Evolutionary conservation across 2,888 invertebrate species (phyloP).

Genomic region (Heliconius hortense): DNA sequence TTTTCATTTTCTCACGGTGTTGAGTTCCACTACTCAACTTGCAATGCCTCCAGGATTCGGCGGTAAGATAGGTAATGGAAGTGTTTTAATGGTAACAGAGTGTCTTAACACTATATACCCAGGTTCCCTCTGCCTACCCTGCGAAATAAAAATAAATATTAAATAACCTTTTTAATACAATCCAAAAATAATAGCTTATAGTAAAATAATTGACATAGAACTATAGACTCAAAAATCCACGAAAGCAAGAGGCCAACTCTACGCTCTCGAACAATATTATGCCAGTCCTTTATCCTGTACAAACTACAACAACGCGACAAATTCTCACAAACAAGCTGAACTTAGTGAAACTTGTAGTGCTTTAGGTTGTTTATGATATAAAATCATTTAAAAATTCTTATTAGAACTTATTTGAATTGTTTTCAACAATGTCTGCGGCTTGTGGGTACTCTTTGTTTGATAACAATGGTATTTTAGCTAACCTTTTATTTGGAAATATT

Average conservation of each 20-base stretch:
- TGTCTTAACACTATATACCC: background rate
- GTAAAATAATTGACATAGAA: background rate
- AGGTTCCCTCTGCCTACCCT: background rate
- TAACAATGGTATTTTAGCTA: background rate
- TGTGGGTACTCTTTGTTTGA: background rate
- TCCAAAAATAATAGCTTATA: background rate
- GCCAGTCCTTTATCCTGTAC: constrained; percentile 31
- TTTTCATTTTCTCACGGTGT: no score
- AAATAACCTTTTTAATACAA: no score
- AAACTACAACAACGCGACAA: constrained; percentile 37
- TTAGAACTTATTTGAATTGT: constrained; percentile 3
- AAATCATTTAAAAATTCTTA: constrained; percentile 23
- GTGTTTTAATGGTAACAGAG: no score
- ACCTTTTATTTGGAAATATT: background rate
- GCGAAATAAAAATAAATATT: no score
- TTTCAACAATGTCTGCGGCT: background rate
- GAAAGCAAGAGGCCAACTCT: constrained; percentile 17
- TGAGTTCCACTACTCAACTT: no score
- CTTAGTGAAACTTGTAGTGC: constrained; percentile 29
- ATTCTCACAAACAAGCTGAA: constrained; percentile 37
- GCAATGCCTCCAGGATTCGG: no score
- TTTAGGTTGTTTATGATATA: constrained; percentile 26
- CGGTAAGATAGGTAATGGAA: no score
- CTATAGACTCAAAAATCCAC: background rate
- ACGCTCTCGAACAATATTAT: constrained; percentile 33